Evolutionary conservation across 2,888 invertebrate species (phyloP).

Genomic region (Drosophila parthenogenetica): DNA sequence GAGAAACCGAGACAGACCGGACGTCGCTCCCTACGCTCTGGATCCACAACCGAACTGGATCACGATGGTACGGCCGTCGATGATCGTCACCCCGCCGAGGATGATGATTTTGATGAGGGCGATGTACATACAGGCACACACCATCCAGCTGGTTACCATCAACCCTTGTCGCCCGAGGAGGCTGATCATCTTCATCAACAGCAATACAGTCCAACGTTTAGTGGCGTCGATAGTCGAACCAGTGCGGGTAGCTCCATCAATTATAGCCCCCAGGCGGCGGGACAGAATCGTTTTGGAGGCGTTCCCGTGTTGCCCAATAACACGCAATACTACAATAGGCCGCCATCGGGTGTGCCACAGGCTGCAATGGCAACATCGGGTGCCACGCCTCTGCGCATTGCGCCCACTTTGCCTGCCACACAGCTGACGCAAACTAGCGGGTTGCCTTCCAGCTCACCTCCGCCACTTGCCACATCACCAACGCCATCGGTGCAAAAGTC

Average conservation of each 20-base stretch:
- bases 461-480: constrained; percentile 82
- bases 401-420: constrained; percentile 55
- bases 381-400: constrained; percentile 60
- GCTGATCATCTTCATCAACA: constrained; percentile 73
- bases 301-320: constrained; percentile 83
- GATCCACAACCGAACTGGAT: constrained; percentile 83
- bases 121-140: constrained; percentile 66
- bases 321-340: constrained; percentile 80
- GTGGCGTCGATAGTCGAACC: constrained; percentile 83
- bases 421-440: constrained; percentile 83
- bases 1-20: constrained; percentile 87
- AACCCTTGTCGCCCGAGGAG: constrained; percentile 77
- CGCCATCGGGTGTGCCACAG: constrained; percentile 68
- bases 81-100: constrained; percentile 47
- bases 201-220: constrained; percentile 85
- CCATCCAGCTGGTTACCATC: constrained; percentile 77
- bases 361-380: constrained; percentile 34
- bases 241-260: constrained; percentile 82
- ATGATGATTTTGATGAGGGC: constrained; percentile 68
- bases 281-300: constrained; percentile 83
- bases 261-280: constrained; percentile 75
- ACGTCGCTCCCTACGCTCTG: constrained; percentile 86
- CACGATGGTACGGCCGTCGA: constrained; percentile 53
- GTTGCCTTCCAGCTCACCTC: constrained; percentile 77
- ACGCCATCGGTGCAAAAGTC: constrained; percentile 84